These are phyloP conservation scores for Hirtodrosophila cameraria DNA, from an alignment of 2,888 invertebrate genomes.

Conservation along the genomic window DNA sequence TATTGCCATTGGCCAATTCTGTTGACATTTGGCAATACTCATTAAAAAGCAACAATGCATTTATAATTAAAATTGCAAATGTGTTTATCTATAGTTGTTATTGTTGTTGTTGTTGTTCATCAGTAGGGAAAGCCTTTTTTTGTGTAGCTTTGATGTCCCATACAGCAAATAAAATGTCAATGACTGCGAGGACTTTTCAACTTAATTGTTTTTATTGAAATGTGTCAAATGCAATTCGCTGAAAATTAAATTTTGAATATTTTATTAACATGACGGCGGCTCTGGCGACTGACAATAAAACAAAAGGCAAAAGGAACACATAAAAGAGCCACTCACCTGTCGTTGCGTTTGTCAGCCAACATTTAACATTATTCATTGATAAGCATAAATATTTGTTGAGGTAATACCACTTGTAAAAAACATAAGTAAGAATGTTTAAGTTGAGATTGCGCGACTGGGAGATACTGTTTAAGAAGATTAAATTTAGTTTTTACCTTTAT, in stretches of 20 bases:
- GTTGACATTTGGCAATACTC: constrained; percentile 62
- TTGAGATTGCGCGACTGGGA: not conserved
- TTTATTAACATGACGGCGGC: constrained; percentile 42
- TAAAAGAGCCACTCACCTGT: constrained; percentile 47
- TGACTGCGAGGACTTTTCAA: constrained; percentile 49
- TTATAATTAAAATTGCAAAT: constrained; percentile 68
- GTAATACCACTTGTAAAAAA: constrained; percentile 25
- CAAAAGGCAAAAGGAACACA: constrained; percentile 24
- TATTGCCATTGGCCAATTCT: constrained; percentile 33
- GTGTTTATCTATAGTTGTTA: constrained; percentile 49
- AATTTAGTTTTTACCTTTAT: too few relatives aligned
- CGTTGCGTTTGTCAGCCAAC: constrained; percentile 52
- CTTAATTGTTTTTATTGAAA: constrained; percentile 66
- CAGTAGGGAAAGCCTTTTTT: constrained; percentile 6
- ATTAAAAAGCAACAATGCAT: constrained; percentile 57
- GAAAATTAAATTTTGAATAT: constrained; percentile 70
- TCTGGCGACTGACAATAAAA: constrained; percentile 20
- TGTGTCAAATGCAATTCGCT: constrained; percentile 61
- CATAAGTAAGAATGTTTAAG: not conserved
- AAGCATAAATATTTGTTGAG: constrained; percentile 39
- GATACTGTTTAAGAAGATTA: not conserved
- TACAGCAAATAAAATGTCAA: constrained; percentile 51
- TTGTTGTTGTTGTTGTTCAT: too few relatives aligned
- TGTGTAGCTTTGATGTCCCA: constrained; percentile 19
- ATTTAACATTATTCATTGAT: constrained; percentile 58